Conservation (phyloP, 1,140 invertebrate genomes). For the Euschistus heros region DNA sequence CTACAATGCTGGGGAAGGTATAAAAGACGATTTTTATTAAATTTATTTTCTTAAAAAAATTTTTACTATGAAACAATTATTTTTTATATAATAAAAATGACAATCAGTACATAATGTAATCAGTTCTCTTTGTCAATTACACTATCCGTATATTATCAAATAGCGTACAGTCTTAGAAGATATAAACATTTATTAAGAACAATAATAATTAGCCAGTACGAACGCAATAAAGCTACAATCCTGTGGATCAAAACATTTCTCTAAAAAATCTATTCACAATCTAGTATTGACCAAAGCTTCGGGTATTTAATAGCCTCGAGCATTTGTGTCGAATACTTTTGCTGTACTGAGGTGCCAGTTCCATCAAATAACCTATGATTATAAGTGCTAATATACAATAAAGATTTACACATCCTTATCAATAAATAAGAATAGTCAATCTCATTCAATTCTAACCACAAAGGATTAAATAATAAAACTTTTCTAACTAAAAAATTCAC, state of each 20-base stretch:
- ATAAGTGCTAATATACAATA: constrained; percentile 15
- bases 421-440: not conserved
- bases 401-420: not conserved
- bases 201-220: constrained; percentile 18
- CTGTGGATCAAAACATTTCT: constrained; percentile 13
- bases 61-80: constrained; percentile 20
- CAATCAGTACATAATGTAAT: constrained; percentile 25
- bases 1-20: too few relatives aligned
- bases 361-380: not conserved
- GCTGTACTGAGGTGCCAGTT: constrained; percentile 26
- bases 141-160: constrained; percentile 18
- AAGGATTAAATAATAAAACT: not conserved
- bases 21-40: too few relatives aligned
- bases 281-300: constrained; percentile 11
- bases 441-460: not conserved
- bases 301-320: constrained; percentile 10
- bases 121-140: constrained; percentile 22
- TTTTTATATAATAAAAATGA: constrained; percentile 24
- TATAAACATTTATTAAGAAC: constrained; percentile 20
- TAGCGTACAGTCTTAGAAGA: constrained; percentile 25
- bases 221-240: constrained; percentile 21
- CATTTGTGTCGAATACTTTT: constrained; percentile 6
- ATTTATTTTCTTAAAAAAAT: too few relatives aligned
- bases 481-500: not conserved
- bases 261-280: constrained; percentile 22